phyloP scores from a whole-genome alignment of 2,113 vertebrate species.

The Polyodon spathula region DNA sequence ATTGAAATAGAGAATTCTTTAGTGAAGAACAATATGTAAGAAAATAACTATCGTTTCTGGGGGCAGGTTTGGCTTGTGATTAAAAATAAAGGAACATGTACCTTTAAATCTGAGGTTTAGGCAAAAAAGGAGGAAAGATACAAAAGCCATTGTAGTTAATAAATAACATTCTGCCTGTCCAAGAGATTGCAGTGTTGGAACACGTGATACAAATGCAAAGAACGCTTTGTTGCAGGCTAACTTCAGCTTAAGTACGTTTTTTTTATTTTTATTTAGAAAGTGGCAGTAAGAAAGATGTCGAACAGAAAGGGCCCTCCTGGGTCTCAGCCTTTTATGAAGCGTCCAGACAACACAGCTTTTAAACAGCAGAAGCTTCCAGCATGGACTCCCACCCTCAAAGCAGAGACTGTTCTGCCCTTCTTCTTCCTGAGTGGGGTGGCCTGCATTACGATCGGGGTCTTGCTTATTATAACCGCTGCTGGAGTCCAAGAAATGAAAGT shows the following conservation, averaged over 20 bases:
- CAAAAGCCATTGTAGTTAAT: conserved; percentile 49
- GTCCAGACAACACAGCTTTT: conserved; percentile 74
- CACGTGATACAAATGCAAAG: conserved; percentile 30
- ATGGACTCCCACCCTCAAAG: no score
- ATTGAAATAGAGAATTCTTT: no score
- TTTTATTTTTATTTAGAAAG: no score
- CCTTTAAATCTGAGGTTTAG: conserved; percentile 1
- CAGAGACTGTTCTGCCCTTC: conserved; percentile 53
- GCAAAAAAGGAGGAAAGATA: conserved; percentile 24
- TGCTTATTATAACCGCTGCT: conserved; percentile 62
- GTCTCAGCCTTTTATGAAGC: conserved; percentile 35
- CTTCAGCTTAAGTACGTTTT: no score
- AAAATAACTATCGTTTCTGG: no score
- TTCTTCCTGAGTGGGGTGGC: conserved; percentile 63
- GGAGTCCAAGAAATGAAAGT: no score
- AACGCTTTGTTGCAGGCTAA: conserved; percentile 25
- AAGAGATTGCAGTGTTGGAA: conserved; percentile 31
- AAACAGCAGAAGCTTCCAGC: conserved; percentile 79
- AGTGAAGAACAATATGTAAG: no score
- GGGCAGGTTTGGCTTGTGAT: no score
- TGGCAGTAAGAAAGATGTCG: conserved; percentile 32
- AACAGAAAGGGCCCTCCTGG: conserved; percentile 27
- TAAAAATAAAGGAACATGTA: conserved; percentile 1
- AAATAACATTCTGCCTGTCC: conserved; percentile 41
- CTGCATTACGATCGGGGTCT: conserved; percentile 64